These are phyloP conservation scores for Xiphophorus couchianus DNA, from an alignment of 2,113 vertebrate genomes.

Conservation along the genomic window DNA sequence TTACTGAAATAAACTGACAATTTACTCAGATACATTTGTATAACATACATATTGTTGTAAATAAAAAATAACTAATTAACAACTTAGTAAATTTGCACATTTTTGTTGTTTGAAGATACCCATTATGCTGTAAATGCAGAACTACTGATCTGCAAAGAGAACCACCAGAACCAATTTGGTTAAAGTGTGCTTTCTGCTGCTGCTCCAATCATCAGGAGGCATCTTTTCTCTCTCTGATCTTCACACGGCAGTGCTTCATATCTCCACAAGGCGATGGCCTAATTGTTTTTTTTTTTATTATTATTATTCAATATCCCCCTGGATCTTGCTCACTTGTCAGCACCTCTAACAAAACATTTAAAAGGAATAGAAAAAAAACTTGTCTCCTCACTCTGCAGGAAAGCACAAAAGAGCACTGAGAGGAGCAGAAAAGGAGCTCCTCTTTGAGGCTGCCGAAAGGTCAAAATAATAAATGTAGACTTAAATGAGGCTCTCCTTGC, in stretches of 20 bases:
- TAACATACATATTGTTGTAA: background rate
- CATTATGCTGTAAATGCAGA: constrained; percentile 31
- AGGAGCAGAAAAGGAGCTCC: constrained; percentile 68
- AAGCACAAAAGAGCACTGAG: constrained; percentile 78
- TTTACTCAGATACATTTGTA: background rate
- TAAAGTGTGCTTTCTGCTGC: constrained; percentile 67
- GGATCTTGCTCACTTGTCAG: constrained; percentile 77
- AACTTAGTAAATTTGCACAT: background rate
- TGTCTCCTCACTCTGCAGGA: constrained; percentile 70
- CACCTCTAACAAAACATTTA: constrained; percentile 80
- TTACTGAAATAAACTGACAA: background rate
- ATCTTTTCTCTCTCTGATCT: constrained; percentile 71
- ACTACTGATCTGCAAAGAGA: constrained; percentile 63
- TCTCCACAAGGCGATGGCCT: constrained; percentile 80
- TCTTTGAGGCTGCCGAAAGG: constrained; percentile 85
- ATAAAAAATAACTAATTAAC: background rate
- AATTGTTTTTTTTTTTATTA: constrained; percentile 82
- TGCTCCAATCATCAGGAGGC: constrained; percentile 61
- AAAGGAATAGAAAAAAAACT: constrained; percentile 43
- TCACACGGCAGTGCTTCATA: constrained; percentile 72
- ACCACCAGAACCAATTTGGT: constrained; percentile 77
- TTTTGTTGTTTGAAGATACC: constrained; percentile 23
- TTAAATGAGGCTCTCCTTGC: constrained; percentile 82
- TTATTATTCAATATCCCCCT: constrained; percentile 81
- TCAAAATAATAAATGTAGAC: constrained; percentile 92